Evolutionary conservation across 2,113 vertebrate genomes (phyloP).

Genomic region (Emydocephalus ijimae): DNA sequence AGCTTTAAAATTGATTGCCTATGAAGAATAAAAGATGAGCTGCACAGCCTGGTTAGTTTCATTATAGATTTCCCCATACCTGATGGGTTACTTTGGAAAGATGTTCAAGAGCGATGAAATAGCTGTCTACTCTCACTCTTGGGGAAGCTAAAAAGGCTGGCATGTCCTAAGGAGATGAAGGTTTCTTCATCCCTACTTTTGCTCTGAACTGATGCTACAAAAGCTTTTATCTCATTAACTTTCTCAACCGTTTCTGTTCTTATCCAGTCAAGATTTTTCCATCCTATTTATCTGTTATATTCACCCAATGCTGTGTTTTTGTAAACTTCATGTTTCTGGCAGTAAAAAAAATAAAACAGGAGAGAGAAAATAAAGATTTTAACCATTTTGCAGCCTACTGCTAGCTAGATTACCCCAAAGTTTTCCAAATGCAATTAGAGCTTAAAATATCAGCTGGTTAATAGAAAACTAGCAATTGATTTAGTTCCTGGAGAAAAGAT

Average conservation of each 20-base stretch:
- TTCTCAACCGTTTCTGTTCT: background rate
- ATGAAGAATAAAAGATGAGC: conserved; percentile 29
- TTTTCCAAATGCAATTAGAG: background rate
- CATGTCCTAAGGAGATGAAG: background rate
- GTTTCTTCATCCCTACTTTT: background rate
- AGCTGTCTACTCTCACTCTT: background rate
- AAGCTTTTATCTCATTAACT: conserved; percentile 23
- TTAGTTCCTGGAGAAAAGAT: background rate
- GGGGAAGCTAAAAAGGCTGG: conserved; percentile 1
- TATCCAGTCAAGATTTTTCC: conserved; percentile 4
- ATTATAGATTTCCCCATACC: conserved; percentile 6
- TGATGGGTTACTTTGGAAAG: conserved; percentile 30
- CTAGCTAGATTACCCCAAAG: background rate
- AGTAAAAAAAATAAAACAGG: background rate
- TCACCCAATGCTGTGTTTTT: background rate
- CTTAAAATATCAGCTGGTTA: background rate
- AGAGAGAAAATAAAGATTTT: background rate
- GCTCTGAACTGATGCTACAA: background rate
- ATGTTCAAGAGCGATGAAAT: background rate
- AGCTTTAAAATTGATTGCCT: conserved; percentile 39
- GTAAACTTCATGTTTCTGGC: background rate
- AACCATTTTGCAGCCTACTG: background rate
- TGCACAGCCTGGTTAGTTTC: conserved; percentile 22
- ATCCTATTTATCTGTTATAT: background rate
- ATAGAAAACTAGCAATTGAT: background rate